phyloP scores from a whole-genome alignment of 2,797 vertebrate species.

The Acanthurus lineatus region DNA sequence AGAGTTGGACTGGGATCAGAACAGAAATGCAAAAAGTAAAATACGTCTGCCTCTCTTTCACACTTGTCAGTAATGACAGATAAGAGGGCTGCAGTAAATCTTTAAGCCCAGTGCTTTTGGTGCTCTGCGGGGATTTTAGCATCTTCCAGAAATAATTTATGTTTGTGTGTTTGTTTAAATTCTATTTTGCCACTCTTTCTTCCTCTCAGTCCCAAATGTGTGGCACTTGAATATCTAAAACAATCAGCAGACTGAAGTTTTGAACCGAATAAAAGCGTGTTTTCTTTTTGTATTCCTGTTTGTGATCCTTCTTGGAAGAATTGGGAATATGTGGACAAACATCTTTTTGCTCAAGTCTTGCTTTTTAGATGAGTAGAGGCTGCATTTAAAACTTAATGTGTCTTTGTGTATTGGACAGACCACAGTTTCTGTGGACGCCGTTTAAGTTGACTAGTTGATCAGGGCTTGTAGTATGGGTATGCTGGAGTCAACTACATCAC shows the following conservation, averaged over 20 bases:
- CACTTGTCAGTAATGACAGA: constrained; percentile 84
- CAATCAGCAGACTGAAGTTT: constrained; percentile 62
- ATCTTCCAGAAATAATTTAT: constrained; percentile 83
- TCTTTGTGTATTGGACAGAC: constrained; percentile 20
- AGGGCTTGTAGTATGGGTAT: constrained; percentile 71
- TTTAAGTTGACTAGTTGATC: constrained; percentile 73
- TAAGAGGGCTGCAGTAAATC: constrained; percentile 84
- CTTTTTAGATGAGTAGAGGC: constrained; percentile 39
- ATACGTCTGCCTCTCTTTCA: constrained; percentile 82
- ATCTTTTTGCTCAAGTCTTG: constrained; percentile 47
- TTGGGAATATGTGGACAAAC: constrained; percentile 25
- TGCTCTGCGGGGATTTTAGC: constrained; percentile 84
- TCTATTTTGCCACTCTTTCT: constrained; percentile 56
- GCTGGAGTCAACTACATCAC: constrained; percentile 79
- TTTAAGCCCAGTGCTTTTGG: constrained; percentile 85
- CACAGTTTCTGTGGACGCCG: constrained; percentile 33
- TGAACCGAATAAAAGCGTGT: constrained; percentile 58
- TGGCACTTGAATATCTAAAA: constrained; percentile 59
- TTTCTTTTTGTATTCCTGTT: constrained; percentile 49
- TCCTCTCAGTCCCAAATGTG: constrained; percentile 65
- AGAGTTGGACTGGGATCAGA: constrained; percentile 86
- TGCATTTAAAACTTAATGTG: constrained; percentile 24
- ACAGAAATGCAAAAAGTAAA: constrained; percentile 81
- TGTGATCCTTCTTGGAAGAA: constrained; percentile 54
- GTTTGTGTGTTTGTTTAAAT: constrained; percentile 77